These are phyloP conservation scores for Flexamia atlantica DNA, from an alignment of 2,888 invertebrate genomes.

Conservation along the genomic window DNA sequence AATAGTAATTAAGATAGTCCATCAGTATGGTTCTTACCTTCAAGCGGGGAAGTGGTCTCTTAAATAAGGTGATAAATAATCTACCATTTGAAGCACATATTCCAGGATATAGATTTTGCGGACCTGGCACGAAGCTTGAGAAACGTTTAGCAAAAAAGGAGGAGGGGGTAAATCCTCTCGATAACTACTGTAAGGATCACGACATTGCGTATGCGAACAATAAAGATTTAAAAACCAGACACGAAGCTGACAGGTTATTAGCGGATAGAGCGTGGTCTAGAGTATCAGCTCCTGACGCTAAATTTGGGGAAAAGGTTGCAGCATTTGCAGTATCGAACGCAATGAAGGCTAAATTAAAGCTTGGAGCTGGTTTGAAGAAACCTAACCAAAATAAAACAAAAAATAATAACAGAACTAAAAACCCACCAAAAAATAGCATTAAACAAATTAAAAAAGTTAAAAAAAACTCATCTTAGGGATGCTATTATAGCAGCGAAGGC, in stretches of 20 bases:
- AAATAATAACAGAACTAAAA: neutral
- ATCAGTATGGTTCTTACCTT: constrained; percentile 5
- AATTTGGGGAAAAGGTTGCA: constrained; percentile 62
- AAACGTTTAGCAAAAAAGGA: constrained; percentile 57
- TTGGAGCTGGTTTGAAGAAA: constrained; percentile 11
- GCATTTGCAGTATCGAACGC: constrained; percentile 64
- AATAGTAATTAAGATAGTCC: neutral
- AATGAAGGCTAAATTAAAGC: constrained; percentile 65
- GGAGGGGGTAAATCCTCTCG: constrained; percentile 64
- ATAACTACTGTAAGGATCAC: constrained; percentile 65
- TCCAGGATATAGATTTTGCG: constrained; percentile 66
- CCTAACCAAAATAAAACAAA: neutral
- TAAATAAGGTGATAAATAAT: constrained; percentile 59
- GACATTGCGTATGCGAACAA: constrained; percentile 64
- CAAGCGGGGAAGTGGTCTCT: constrained; percentile 15
- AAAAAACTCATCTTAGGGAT: neutral
- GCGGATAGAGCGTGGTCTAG: constrained; percentile 63
- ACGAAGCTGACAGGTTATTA: constrained; percentile 62
- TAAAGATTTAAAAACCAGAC: constrained; percentile 42
- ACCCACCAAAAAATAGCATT: neutral
- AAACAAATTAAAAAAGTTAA: neutral
- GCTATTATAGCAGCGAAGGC: neutral
- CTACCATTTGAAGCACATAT: constrained; percentile 65
- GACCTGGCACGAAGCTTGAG: constrained; percentile 65
- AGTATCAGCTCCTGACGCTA: constrained; percentile 61